Percentiles rank a stretch among this genome's conserved stretches.
phyloP scores from a whole-genome alignment of 2,113 vertebrate species.

The Strix aluco region DNA sequence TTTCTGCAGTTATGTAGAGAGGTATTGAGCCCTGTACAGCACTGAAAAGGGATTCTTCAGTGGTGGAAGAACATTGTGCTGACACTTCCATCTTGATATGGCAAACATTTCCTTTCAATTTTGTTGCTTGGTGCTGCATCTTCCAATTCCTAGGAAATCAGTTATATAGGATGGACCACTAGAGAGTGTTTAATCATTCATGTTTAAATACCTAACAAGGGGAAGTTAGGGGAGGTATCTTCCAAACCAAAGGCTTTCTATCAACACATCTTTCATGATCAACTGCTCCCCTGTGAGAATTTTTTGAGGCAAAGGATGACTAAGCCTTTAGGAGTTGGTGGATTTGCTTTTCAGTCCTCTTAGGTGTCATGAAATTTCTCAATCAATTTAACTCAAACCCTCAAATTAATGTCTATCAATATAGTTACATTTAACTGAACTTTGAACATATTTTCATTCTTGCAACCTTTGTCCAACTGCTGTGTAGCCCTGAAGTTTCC shows the following conservation, averaged over 20 bases:
- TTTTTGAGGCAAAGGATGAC: not conserved
- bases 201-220: not conserved
- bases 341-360: not conserved
- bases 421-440: not conserved
- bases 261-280: not conserved
- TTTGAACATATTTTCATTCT: not conserved
- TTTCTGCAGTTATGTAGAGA: not conserved
- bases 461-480: not conserved
- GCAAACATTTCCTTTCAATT: not conserved
- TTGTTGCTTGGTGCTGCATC: not conserved
- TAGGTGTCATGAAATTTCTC: not conserved
- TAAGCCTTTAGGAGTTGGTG: not conserved
- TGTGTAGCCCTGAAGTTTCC: not conserved
- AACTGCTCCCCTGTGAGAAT: not conserved
- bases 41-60: not conserved
- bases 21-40: not conserved
- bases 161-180: not conserved
- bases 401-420: not conserved
- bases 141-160: not conserved
- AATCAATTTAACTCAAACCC: not conserved
- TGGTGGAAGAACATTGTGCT: not conserved
- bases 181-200: not conserved
- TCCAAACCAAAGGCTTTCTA: not conserved
- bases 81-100: not conserved
- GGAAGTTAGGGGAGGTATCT: not conserved